Evolutionary conservation across 1,140 invertebrate genomes (phyloP).

Genomic region (Drosophila teissieri): DNA sequence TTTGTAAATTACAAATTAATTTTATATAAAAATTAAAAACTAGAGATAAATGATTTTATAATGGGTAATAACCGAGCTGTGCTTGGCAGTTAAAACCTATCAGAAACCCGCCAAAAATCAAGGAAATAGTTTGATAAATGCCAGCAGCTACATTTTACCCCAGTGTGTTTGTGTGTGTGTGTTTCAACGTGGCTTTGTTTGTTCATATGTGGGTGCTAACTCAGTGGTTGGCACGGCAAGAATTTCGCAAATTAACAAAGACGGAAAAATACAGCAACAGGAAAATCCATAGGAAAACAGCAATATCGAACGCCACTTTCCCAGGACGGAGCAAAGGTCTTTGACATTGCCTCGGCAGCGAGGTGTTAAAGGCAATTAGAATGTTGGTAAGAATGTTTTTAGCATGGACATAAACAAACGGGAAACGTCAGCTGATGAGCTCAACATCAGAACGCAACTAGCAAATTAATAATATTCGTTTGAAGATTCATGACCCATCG

Average conservation of each 20-base stretch:
- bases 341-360: conserved; percentile 31
- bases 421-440: background rate
- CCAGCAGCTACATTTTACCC: conserved; percentile 30
- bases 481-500: too few species aligned
- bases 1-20: too few species aligned
- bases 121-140: conserved; percentile 55
- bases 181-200: conserved; percentile 19
- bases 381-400: conserved; percentile 27
- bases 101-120: background rate
- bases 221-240: conserved; percentile 45
- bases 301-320: conserved; percentile 34
- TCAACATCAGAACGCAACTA: background rate
- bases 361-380: conserved; percentile 56
- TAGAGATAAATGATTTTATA: background rate
- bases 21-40: too few species aligned
- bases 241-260: conserved; percentile 75
- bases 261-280: conserved; percentile 32
- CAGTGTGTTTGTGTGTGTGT: background rate
- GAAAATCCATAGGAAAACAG: conserved; percentile 37
- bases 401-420: conserved; percentile 12
- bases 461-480: background rate
- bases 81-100: conserved; percentile 10
- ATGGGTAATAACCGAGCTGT: background rate
- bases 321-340: conserved; percentile 48
- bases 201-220: conserved; percentile 64